Evolutionary conservation across 2,113 vertebrate species (phyloP), one percentile per base, ranked within the genome.

Genomic region (Dasyornis broadbenti): DNA sequence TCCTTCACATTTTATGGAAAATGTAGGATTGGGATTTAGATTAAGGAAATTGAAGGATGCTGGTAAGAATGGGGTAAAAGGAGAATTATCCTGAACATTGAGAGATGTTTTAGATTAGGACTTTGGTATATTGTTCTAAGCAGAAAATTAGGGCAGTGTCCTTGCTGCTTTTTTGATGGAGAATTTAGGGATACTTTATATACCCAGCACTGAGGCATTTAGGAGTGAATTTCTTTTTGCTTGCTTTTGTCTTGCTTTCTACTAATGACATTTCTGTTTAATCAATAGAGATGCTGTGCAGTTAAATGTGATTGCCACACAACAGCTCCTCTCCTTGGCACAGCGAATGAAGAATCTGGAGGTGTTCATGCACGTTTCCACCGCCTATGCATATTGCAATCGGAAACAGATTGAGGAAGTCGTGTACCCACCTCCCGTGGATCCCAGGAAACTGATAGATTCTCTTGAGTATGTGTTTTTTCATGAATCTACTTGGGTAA

Each of bases 321-420:
- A 98, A 79, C 98, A 99, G 96, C 98, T 99, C 95, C 85, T 99
- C 81, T 94, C 97, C 11, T 96, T 99, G 94, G 99, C 99, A 47
- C 99, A 98, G 88, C 97, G 63, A 59, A 99, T 99, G 98, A 99
- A 99, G 96, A 98, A 99, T 65, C 97, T 99, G 93, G 99, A 99
- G 95, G 97, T 99, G 68, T 99, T 99, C 94, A 95, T 99, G 92
- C 99, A 99, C 17, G 93, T 99, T 79, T 99, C 99, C n/a, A 99
- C 99, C 7, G 99, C 99, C 23, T 99, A 99, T 39, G 99, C 99
- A n/a, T 98, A 99, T 83, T 99, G 99, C 94, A 98, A 99, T 97
- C 97, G 98, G 24, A 98, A 99, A 89, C 98, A 99, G 86, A 99
- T 99, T 39, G 99, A 99, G 76, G 99, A 99, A 96, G 70, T 99